These are phyloP conservation scores for Trachymyrmex septentrionalis DNA, from an alignment of 1,140 invertebrate species.

Conservation along the genomic window DNA sequence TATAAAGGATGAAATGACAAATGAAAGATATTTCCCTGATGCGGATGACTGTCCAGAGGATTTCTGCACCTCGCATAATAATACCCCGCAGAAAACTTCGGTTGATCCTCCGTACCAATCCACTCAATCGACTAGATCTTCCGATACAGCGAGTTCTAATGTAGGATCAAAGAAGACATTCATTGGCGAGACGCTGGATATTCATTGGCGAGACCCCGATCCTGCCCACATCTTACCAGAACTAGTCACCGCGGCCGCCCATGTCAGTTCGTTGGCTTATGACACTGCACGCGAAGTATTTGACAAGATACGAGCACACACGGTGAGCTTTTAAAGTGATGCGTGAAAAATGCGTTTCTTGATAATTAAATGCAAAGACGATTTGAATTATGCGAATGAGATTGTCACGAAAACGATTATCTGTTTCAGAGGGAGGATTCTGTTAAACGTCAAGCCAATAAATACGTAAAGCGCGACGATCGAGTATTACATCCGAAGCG, in stretches of 20 bases:
- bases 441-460: neutral
- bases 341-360: neutral
- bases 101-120: neutral
- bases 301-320: constrained; percentile 23
- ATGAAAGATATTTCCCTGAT: neutral
- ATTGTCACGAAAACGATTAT: constrained; percentile 1
- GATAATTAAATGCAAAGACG: neutral
- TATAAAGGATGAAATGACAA: neutral
- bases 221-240: constrained; percentile 35
- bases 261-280: constrained; percentile 33
- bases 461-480: neutral
- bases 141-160: neutral
- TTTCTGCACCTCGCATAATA: too few relatives aligned
- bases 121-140: neutral
- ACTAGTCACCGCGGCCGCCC: constrained; percentile 25
- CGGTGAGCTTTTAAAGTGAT: constrained; percentile 23
- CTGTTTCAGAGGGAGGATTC: constrained; percentile 39
- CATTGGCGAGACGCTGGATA: neutral
- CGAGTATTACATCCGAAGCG: neutral
- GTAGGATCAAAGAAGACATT: neutral
- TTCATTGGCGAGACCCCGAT: neutral
- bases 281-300: constrained; percentile 31
- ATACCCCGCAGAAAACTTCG: neutral
- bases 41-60: neutral
- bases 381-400: neutral